Percentiles rank a stretch among this genome's conserved stretches.
These are phyloP conservation scores for Falco biarmicus DNA, from an alignment of 2,797 vertebrate species.

Conservation along the genomic window DNA sequence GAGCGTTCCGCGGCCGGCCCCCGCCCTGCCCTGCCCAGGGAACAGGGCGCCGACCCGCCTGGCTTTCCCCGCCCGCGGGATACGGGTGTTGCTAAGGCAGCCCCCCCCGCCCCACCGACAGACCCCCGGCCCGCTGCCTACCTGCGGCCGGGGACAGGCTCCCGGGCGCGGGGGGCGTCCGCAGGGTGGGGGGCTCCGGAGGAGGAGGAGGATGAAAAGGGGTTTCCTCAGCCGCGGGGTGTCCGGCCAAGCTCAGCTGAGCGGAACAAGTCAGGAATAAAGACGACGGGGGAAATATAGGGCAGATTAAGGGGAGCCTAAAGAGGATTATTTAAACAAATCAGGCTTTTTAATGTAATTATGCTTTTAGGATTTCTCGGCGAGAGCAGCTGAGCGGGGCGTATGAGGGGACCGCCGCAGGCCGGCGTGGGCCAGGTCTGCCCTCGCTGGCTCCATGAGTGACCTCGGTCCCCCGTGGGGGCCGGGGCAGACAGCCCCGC, in stretches of 20 bases:
- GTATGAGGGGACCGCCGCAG: not conserved
- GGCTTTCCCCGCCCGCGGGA: not conserved
- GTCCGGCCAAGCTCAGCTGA: not conserved
- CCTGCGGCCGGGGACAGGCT: not conserved
- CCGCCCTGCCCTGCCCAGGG: too few species aligned
- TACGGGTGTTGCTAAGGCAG: not conserved
- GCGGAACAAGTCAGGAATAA: not conserved
- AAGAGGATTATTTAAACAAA: constrained; percentile 43
- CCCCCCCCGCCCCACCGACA: fast-evolving
- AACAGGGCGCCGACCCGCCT: not conserved
- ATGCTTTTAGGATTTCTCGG: not conserved
- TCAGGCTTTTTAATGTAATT: constrained; percentile 14
- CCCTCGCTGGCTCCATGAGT: not conserved
- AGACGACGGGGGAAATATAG: not conserved
- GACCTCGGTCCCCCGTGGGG: not conserved
- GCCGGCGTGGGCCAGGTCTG: not conserved
- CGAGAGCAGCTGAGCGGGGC: not conserved
- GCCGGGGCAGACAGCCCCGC: not conserved
- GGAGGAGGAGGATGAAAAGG: not conserved
- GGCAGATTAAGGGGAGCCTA: constrained; percentile 15
- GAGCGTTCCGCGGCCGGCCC: not conserved
- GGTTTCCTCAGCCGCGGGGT: not conserved
- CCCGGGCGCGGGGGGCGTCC: not conserved
- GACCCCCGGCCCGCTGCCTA: not conserved
- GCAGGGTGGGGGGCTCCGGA: not conserved